Evolutionary conservation across 2,113 vertebrate species (phyloP).

Genomic region (Pseudorasbora parva): DNA sequence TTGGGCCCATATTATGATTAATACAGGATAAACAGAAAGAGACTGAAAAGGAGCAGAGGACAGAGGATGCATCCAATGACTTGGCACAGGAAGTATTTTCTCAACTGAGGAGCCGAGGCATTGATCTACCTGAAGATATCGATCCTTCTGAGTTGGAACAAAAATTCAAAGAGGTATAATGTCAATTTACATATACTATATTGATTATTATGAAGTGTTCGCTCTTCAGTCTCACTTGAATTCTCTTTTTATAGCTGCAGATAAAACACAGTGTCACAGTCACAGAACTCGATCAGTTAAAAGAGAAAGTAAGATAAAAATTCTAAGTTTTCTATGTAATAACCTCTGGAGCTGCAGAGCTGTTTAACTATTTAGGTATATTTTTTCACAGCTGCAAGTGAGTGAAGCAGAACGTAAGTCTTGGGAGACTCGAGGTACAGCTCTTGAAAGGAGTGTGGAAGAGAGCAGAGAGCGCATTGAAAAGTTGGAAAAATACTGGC

Average conservation of each 20-base stretch:
- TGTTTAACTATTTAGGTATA: not conserved
- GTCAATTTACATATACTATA: not conserved
- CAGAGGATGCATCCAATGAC: conserved; percentile 60
- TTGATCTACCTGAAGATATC: conserved; percentile 70
- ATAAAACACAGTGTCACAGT: conserved; percentile 78
- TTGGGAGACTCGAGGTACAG: conserved; percentile 78
- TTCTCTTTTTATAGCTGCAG: conserved; percentile 75
- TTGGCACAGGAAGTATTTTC: conserved; percentile 71
- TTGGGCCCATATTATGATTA: not conserved
- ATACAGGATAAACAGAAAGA: conserved; percentile 24
- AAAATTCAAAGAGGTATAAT: conserved; percentile 79
- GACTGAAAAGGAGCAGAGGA: conserved; percentile 68
- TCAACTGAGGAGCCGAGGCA: conserved; percentile 75
- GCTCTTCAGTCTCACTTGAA: not conserved
- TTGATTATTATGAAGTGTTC: not conserved
- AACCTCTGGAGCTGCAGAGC: not conserved
- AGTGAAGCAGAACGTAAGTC: conserved; percentile 73
- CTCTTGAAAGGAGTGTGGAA: conserved; percentile 82
- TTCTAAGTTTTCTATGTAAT: not conserved
- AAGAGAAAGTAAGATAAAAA: conserved; percentile 76
- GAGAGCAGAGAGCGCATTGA: conserved; percentile 86
- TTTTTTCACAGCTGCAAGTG: conserved; percentile 74
- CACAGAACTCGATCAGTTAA: conserved; percentile 77
- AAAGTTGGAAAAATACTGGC: conserved; percentile 89
- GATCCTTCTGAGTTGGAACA: conserved; percentile 71